These are phyloP conservation scores for Silurus glanis DNA, from an alignment of 2,113 vertebrate species.

Conservation along the genomic window DNA sequence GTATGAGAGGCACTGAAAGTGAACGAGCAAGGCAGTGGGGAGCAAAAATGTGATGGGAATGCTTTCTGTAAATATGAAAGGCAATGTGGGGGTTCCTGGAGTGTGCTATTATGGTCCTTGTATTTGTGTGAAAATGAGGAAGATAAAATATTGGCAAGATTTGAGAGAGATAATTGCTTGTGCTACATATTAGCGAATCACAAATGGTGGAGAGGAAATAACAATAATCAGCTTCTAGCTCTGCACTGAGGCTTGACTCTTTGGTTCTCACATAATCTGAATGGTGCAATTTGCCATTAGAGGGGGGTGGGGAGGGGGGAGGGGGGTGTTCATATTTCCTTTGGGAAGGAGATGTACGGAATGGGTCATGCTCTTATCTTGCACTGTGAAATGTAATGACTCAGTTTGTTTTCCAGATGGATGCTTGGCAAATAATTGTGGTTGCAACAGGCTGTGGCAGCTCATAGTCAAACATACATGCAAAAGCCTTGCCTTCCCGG, in stretches of 20 bases:
- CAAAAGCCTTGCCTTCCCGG: background rate
- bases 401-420: constrained; percentile 15
- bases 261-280: constrained; percentile 9
- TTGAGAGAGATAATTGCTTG: constrained; percentile 5
- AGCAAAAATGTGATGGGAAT: background rate
- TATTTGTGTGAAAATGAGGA: background rate
- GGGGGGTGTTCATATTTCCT: background rate
- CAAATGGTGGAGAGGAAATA: constrained; percentile 21
- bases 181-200: background rate
- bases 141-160: background rate
- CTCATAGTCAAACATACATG: background rate
- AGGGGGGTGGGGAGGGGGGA: background rate
- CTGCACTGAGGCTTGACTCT: background rate
- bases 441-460: background rate
- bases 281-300: constrained; percentile 13
- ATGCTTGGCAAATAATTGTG: constrained; percentile 11
- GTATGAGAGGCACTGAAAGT: constrained; percentile 19
- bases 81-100: background rate
- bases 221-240: background rate
- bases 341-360: background rate
- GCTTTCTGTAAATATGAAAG: background rate
- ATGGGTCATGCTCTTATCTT: constrained; percentile 3
- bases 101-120: background rate
- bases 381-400: constrained; percentile 6
- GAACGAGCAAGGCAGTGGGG: background rate